Base-by-base conservation (phyloP, 1,140 invertebrate species). In the Cherax destructor region DNA sequence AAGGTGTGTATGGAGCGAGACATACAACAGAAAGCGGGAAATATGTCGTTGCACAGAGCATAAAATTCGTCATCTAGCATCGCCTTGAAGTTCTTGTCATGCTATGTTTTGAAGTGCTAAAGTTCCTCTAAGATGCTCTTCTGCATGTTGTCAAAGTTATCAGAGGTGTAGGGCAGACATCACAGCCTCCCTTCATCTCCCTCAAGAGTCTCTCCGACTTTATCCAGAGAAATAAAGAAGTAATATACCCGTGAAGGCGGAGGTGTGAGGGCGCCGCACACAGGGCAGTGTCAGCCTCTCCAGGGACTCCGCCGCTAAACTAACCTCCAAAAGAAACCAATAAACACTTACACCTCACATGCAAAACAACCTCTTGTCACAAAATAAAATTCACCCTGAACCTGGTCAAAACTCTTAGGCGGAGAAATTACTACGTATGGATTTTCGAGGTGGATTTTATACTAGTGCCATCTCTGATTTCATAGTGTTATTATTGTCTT, bases 61-160 rank as follows among this genome's bases (percentile, higher is more conserved):
- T 83, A 83, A 83, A 83, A 69, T 83, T 83, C 81, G 47, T 65
- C 81, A 65, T 65, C 69, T 49, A 65, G 24, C 61, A 83, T 83
- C 81, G 59, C 69, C 13, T 24, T 30, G 52, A 61, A 47, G 18
- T 47, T 83, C 30, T 47, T 83, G 59, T 83, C 81, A 83, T 83
- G 81, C 81, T 83, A 83, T 83, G 81, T 61, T 83, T 83, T 83
- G 30, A 41, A 47, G 49, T 83, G 81, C 81, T 69, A 83, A 69
- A 65, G 69, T 56, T 74, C 30, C 24, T 83, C 80, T 83, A 61
- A 24, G 61, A 83, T 69, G 59, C 47, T 83, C 18, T 41, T 6
- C 81, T 3, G 59, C 47, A 21, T 69, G 21, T 65, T 69, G 24
- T 11, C 30, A 65, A 47, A 56, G 52, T 61, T 10, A 65, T 6